Base-by-base conservation (phyloP, 2,797 vertebrate genomes). In the Streptopelia turtur region DNA sequence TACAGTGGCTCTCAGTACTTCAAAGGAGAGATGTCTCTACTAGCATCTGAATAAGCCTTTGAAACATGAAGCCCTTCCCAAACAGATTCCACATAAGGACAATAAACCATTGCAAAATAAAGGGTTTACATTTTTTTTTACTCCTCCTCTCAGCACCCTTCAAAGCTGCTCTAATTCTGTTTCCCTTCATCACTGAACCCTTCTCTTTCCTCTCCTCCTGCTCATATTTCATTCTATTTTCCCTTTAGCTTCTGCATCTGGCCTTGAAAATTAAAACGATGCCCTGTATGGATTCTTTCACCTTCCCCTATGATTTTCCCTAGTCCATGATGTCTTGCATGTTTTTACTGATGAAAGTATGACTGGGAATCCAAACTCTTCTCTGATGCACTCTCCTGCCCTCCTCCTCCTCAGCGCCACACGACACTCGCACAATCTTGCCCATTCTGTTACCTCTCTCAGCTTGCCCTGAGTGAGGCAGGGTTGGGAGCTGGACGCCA, bases 21-120 rank as follows among this genome's bases (percentile, higher is more conserved):
- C 65, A 87, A 83, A 94, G 47, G 9, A 37, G 17, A 59, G 13
- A 9, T 49, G 22, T 61, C 55, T 14, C 13, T 74, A 39, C 52
- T 49, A 66, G n/a, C 41, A 75, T 66, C 60, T 75, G 43, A 95
- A 71, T 37, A 74, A 93, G 27, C 49, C 59, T 96, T 89, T 93
- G 71, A 96, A 89, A 69, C 24, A 61, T 5, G 6, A 88, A 95
- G 56, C 37, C 56, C 37, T 91, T 93, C 68, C 70, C 47, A 64
- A 74, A 6, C 37, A 78, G 35, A 82, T 89, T 77, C 35, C 49
- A 47, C 41, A 45, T 72, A 63, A 86, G 64, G n/a, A 94, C 59
- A 94, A 84, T 63, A 84, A 85, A 76, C 16, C 9, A 49, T 68
- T 82, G 88, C 30, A 93, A 94, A 95, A 93, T 60, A 94, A 93